Percentiles rank a stretch among this genome's conserved stretches.
Conservation (phyloP, 2,888 invertebrate species). For the Bombyx huttoni region DNA sequence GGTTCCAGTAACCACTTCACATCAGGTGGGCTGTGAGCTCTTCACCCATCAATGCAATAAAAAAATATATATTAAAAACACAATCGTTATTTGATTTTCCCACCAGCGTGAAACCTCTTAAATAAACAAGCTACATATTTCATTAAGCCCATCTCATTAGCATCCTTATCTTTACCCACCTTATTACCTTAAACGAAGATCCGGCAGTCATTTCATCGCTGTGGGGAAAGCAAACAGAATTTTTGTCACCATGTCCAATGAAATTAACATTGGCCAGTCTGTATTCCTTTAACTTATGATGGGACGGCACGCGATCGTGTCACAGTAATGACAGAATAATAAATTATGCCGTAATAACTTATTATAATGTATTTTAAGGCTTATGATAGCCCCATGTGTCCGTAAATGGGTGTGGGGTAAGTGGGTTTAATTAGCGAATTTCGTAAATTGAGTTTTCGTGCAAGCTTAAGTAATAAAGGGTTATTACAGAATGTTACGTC, state of each 20-base stretch:
- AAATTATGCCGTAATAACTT: conserved; percentile 70
- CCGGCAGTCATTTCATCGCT: conserved; percentile 42
- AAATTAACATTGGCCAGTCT: conserved; percentile 42
- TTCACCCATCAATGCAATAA: too few relatives aligned
- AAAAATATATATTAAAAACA: too few relatives aligned
- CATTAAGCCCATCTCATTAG: conserved; percentile 45
- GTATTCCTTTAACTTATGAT: conserved; percentile 53
- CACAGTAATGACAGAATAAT: conserved; percentile 68
- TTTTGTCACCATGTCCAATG: conserved; percentile 69
- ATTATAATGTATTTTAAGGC: conserved; percentile 58
- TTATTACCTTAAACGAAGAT: conserved; percentile 26
- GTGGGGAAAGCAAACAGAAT: conserved; percentile 56
- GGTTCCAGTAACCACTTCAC: too few relatives aligned
- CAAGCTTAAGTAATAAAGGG: conserved; percentile 43
- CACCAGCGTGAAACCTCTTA: conserved; percentile 24
- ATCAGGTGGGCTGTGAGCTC: too few relatives aligned
- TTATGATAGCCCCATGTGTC: conserved; percentile 32
- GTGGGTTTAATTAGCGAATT: conserved; percentile 55
- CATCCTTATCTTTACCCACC: conserved; percentile 39
- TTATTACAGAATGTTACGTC: conserved; percentile 31
- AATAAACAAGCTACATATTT: conserved; percentile 30
- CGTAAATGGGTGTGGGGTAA: conserved; percentile 36
- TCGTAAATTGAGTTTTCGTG: conserved; percentile 42
- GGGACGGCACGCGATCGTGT: conserved; percentile 54
- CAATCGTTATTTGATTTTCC: background rate